Evolutionary conservation across 23 tunicate species (phyloP).

Genomic region (Styela clava): DNA sequence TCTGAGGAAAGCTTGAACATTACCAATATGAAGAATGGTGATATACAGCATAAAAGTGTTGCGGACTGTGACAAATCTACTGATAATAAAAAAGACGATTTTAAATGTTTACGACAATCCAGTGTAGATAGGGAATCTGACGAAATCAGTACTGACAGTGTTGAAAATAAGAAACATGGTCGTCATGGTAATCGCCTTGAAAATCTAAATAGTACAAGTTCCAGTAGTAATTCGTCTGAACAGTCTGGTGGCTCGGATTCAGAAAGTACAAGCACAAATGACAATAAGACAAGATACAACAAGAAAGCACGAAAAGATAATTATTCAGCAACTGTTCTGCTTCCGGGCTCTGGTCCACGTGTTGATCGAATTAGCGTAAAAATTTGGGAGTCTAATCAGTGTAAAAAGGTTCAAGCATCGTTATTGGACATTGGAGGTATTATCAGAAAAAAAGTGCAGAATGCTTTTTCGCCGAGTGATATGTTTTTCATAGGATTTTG

Average conservation of each 20-base stretch:
- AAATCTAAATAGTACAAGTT: constrained; percentile 14
- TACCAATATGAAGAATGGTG: background rate
- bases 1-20: background rate
- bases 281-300: background rate
- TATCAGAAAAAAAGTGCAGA: constrained; percentile 53
- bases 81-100: background rate
- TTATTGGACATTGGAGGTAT: constrained; percentile 80
- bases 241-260: background rate
- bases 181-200: background rate
- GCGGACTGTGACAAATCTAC: background rate
- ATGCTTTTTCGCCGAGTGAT: constrained; percentile 5
- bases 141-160: background rate
- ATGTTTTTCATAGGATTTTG: constrained; percentile 19
- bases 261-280: background rate
- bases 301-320: constrained; percentile 7
- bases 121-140: background rate
- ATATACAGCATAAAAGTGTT: background rate
- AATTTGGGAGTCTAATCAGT: constrained; percentile 62
- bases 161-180: background rate
- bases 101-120: background rate
- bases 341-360: constrained; percentile 43
- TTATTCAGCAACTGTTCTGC: constrained; percentile 55
- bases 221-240: constrained; percentile 6
- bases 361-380: constrained; percentile 57
- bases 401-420: constrained; percentile 70